phyloP scores from a whole-genome alignment of 2,113 vertebrate genomes.

The Cacatua alba region DNA sequence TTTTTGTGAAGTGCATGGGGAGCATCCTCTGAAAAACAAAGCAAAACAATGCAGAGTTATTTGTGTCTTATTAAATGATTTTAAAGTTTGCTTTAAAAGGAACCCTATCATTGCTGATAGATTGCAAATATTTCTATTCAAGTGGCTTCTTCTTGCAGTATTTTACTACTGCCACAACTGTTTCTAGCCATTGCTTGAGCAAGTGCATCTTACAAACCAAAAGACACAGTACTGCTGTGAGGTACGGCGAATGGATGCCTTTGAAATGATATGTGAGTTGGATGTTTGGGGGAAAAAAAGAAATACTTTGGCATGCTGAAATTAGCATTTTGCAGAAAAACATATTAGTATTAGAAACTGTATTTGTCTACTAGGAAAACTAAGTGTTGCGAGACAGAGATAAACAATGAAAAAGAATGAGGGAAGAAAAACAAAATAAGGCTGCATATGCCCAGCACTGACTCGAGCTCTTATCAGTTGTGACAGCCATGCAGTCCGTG shows the following conservation, averaged over 20 bases:
- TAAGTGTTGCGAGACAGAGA: conserved; percentile 14
- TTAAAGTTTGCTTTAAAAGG: background rate
- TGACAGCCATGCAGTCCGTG: background rate
- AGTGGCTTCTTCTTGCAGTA: background rate
- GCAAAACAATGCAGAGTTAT: background rate
- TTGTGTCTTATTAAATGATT: background rate
- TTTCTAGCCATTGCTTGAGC: background rate
- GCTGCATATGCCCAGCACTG: background rate
- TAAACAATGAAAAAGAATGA: conserved; percentile 11
- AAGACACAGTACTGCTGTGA: background rate
- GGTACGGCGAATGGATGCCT: background rate
- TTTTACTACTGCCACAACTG: background rate
- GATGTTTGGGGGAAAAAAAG: background rate
- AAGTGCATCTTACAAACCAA: background rate
- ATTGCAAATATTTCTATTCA: background rate
- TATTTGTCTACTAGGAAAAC: background rate
- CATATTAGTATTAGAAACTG: background rate
- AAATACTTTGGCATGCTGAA: background rate
- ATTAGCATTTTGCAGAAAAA: conserved; percentile 12
- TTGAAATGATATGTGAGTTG: background rate
- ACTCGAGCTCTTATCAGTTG: conserved; percentile 8
- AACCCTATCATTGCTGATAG: background rate
- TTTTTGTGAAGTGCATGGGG: background rate
- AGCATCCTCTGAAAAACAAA: background rate
- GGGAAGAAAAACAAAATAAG: background rate